Evolutionary conservation across 2,113 vertebrate species (phyloP), one percentile per base, ranked within the genome.

Genomic region (Ia io): DNA sequence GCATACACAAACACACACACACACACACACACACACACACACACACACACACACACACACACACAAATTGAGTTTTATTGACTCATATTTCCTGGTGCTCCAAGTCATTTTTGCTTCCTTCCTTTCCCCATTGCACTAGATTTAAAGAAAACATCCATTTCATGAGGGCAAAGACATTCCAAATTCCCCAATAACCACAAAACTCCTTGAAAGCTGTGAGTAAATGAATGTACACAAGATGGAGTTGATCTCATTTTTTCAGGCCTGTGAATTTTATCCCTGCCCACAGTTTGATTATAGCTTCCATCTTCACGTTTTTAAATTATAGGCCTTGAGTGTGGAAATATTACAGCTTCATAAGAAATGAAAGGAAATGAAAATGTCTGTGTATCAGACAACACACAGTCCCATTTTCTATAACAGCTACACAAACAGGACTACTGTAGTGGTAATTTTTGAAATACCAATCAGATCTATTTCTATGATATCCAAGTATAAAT

Each of bases 401-500:
- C 16, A 65, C 20, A 49, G 28, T 63, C 18, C 47, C 37, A 25
- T 84, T 88, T 88, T 71, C 74, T 4, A 14, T 44, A 78, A 69
- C 53, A 89, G 49, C 47, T 83, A 83, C 12, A 9, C 25, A 22
- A 42, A 13, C n/a, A 93, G n/a, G 47, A 23, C 18, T 70, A 32
- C 49, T 93, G 87, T 32, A 73, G 16, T 47, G 71, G 30, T 79
- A 73, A 83, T 82, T 90, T 95, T 30, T 4, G 16, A 73, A 92
- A 51, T 90, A 82, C 20, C 63, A 91, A 17, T 53, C 37, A 92
- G 22, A 40, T 95, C 65, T 92, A 78, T 94, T 95, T 84, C 61
- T 96, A 40, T 84, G 53, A 56, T 4, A 85, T 44, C 40, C 11
- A 84, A 65, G 84, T 90, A 76, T 84, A 95, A 63, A 69, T 79